A percentile compares a stretch with the other conserved stretches of the same genome.
These are phyloP conservation scores for Ashinkailepas kermadecensis DNA, from an alignment of 2,888 invertebrate species.

Conservation along the genomic window DNA sequence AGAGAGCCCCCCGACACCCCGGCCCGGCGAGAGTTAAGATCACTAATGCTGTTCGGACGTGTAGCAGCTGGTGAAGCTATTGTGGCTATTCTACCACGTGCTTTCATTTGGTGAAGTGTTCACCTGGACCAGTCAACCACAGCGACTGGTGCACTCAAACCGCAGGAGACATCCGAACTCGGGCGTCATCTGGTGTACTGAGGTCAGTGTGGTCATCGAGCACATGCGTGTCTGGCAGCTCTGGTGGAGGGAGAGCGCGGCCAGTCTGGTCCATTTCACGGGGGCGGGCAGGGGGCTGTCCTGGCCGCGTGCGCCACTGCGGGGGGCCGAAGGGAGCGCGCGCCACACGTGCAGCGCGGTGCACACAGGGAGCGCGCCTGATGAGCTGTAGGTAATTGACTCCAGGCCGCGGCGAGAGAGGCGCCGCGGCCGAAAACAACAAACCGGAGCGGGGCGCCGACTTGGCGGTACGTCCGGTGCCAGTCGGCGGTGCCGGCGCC, in stretches of 20 bases:
- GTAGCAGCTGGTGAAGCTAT: too few species aligned
- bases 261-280: background rate
- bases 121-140: too few species aligned
- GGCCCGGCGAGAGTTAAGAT: too few species aligned
- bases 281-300: background rate
- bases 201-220: too few species aligned
- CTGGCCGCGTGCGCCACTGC: background rate
- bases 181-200: too few species aligned
- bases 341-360: background rate
- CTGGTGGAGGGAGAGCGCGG: background rate
- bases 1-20: too few species aligned
- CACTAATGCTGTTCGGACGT: too few species aligned
- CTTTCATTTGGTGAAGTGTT: too few species aligned
- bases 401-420: background rate
- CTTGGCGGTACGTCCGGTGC: background rate
- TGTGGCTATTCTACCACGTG: too few species aligned
- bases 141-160: too few species aligned
- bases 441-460: background rate
- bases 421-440: background rate
- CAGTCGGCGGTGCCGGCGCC: background rate
- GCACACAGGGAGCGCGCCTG: background rate
- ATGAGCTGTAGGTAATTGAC: conserved; percentile 1
- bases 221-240: background rate
- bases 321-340: background rate
- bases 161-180: too few species aligned